Evolutionary conservation across 2,888 invertebrate species (phyloP).

Genomic region (Alitta virens): DNA sequence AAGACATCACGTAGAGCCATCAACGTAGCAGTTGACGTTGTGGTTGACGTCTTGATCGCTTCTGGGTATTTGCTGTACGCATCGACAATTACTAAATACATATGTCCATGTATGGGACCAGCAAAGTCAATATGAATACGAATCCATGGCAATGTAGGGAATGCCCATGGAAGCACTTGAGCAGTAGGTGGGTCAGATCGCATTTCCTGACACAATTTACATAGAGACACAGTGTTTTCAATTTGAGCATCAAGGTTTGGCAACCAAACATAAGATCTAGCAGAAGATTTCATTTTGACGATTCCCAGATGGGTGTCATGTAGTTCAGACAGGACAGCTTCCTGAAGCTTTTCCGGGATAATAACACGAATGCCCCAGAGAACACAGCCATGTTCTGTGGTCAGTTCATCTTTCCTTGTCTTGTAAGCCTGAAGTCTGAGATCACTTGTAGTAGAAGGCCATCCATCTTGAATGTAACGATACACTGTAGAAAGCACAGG

Average conservation of each 20-base stretch:
- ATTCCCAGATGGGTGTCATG: slow-evolving; percentile 31
- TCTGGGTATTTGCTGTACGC: too few species aligned
- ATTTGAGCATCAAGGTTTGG: background rate
- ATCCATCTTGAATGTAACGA: too few species aligned
- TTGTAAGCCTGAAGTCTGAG: background rate
- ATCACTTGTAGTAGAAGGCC: background rate
- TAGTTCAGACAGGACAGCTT: slow-evolving; percentile 22
- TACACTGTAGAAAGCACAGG: too few species aligned
- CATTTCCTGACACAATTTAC: slow-evolving; percentile 18
- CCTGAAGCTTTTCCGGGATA: slow-evolving; percentile 20
- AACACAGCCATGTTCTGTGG: slow-evolving; percentile 16
- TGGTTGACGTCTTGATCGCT: too few species aligned
- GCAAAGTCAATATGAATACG: too few species aligned
- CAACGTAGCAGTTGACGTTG: too few species aligned
- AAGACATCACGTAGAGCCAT: too few species aligned
- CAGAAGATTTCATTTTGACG: slow-evolving; percentile 16
- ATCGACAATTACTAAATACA: too few species aligned
- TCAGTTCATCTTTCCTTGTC: background rate
- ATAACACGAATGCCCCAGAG: slow-evolving; percentile 28
- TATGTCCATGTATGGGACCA: too few species aligned
- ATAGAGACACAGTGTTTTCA: slow-evolving; percentile 3
- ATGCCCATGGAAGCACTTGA: slow-evolving; percentile 36
- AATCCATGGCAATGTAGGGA: slow-evolving; percentile 34
- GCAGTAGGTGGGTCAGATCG: slow-evolving; percentile 16
- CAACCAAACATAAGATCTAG: slow-evolving; percentile 16